These are phyloP conservation scores for Tricholauxania praeusta DNA, from an alignment of 2,888 invertebrate species.

Conservation along the genomic window DNA sequence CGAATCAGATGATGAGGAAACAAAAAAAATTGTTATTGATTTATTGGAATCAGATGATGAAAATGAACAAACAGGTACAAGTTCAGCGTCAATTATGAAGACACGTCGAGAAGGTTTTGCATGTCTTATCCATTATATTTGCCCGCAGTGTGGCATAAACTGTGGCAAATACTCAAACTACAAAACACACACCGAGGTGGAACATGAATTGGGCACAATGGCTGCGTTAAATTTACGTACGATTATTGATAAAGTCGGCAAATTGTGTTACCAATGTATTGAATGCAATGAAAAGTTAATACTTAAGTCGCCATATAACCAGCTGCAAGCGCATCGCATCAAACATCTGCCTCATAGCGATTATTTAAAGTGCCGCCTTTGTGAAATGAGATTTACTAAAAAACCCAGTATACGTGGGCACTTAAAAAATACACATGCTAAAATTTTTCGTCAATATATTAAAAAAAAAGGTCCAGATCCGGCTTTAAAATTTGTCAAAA, in stretches of 20 bases:
- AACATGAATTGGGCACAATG: conserved; percentile 38
- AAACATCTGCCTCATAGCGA: conserved; percentile 30
- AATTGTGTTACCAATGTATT: conserved; percentile 35
- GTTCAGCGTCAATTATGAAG: no score
- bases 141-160: conserved; percentile 36
- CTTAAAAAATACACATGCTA: conserved; percentile 21
- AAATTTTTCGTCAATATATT: conserved; percentile 20
- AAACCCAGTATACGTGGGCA: conserved; percentile 16
- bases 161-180: conserved; percentile 36
- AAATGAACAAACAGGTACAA: not conserved
- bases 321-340: conserved; percentile 35
- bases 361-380: conserved; percentile 37
- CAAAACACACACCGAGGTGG: conserved; percentile 37
- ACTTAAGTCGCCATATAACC: not conserved
- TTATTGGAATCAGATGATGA: conserved; percentile 12
- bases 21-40: not conserved
- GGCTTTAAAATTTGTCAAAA: conserved; percentile 9
- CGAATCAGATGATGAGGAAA: not conserved
- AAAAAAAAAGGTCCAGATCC: conserved; percentile 8
- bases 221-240: conserved; percentile 38
- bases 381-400: conserved; percentile 24
- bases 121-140: conserved; percentile 19
- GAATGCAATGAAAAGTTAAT: conserved; percentile 32
- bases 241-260: conserved; percentile 36
- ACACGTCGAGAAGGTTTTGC: no score